Evolutionary conservation across 2,113 vertebrate species (phyloP), one percentile per base, ranked within the genome.

Genomic region (Hypomesus transpacificus): DNA sequence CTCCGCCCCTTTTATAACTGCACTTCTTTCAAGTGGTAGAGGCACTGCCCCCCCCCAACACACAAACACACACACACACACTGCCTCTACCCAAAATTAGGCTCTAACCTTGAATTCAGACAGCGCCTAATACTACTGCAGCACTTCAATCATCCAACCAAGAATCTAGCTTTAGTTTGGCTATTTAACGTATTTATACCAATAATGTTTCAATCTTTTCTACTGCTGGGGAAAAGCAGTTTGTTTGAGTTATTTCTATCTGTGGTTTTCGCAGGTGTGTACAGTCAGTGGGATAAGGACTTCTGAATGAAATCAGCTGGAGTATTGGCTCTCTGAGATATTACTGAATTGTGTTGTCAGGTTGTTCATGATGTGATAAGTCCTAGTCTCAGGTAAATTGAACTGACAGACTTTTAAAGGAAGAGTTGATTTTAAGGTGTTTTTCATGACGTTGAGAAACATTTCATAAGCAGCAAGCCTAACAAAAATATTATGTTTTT

Each of bases 101-200:
- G 39, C 39, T 46, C 39, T 46, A 46, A 46, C 39, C 39, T 46
- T 46, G 39, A 46, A 46, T 46, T 46, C 39, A 46, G 39, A 46
- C 39, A 46, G 39, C 39, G 9, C 9, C 39, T 46, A 80, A 80
- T 85, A 84, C 74, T 88, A 76, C 69, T 81, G 78, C 78, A 85
- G 75, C 81, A 88, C 84, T 87, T 63, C 63, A 69, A 72, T 26
- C 24, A 18, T 20, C 82, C 85, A 86, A 81, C 80, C 63, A 73
- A 83, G 69, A 75, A 4, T 74, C 82, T 74, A 84, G 87, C 83
- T 83, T 74, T 78, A 85, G 79, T 22, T 71, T 78, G 85, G 89
- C 85, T 83, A 84, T 87, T 89, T 91, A 90, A 91, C 89, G 90
- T 92, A 92, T 92, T 91, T 89, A 85, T 89, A 63, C 28, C 9